A percentile compares a stretch with the other conserved stretches of the same genome.
Evolutionary conservation across 2,113 vertebrate species (phyloP).

Genomic region (Sakesphorus luctuosus): DNA sequence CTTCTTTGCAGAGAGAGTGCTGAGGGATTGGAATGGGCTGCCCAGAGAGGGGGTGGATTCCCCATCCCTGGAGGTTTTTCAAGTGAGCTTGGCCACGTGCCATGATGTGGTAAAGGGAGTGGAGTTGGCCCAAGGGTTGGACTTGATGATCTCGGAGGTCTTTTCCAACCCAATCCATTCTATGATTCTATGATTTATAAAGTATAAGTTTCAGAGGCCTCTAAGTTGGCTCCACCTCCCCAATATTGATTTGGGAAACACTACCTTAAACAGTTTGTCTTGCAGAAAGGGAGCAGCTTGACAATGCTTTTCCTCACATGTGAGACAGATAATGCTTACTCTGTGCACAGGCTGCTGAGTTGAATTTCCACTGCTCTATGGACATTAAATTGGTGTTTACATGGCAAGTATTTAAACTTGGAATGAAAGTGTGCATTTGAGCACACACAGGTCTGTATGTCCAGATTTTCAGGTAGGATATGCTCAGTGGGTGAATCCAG

Average conservation of each 20-base stretch:
- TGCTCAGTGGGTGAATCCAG: neutral
- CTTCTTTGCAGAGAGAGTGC: too few relatives aligned
- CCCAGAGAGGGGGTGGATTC: too few relatives aligned
- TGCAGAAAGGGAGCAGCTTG: neutral
- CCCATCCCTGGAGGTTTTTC: too few relatives aligned
- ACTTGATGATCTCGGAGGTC: too few relatives aligned
- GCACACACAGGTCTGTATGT: accelerated
- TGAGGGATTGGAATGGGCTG: too few relatives aligned
- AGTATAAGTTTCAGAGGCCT: neutral
- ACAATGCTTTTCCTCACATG: neutral
- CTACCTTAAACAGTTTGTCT: neutral
- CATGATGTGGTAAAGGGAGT: too few relatives aligned
- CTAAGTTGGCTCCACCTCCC: neutral
- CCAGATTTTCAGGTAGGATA: neutral
- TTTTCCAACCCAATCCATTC: too few relatives aligned
- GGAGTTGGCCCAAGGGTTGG: too few relatives aligned
- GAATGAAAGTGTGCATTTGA: neutral
- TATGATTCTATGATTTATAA: too few relatives aligned
- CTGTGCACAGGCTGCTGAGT: neutral
- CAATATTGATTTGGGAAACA: neutral
- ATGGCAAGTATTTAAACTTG: neutral
- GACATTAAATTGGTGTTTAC: neutral
- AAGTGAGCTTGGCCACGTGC: too few relatives aligned
- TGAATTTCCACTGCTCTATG: neutral
- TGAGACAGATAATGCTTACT: neutral